phyloP scores from a whole-genome alignment of 23 tunicate genomes.

The Clavelina lepadiformis region DNA sequence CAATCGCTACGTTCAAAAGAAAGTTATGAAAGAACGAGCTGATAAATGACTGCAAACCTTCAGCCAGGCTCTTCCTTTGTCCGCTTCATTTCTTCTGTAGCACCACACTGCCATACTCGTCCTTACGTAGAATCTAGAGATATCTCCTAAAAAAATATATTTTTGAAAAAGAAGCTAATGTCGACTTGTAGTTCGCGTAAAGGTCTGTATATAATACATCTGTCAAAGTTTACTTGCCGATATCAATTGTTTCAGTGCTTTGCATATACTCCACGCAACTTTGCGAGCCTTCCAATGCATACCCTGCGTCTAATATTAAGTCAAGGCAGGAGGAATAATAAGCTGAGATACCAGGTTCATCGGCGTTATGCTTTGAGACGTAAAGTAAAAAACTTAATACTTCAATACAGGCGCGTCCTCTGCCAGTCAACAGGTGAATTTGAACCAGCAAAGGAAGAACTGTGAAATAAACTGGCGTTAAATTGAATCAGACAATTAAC shows the following conservation, averaged over 20 bases:
- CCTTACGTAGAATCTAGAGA: constrained; percentile 33
- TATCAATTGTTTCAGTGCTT: constrained; percentile 24
- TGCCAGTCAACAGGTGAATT: constrained; percentile 48
- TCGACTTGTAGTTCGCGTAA: background rate
- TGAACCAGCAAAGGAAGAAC: constrained; percentile 72
- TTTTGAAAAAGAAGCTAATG: background rate
- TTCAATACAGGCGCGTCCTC: constrained; percentile 46
- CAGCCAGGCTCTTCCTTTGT: constrained; percentile 41
- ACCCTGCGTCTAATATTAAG: constrained; percentile 57
- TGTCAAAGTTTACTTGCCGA: background rate
- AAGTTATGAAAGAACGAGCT: too few species aligned
- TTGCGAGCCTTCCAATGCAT: constrained; percentile 20
- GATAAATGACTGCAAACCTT: constrained; percentile 5
- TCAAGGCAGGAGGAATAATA: constrained; percentile 60
- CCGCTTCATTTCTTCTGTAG: constrained; percentile 23
- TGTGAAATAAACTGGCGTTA: constrained; percentile 6
- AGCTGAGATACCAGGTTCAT: constrained; percentile 20
- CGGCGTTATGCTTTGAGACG: constrained; percentile 22
- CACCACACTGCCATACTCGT: constrained; percentile 71
- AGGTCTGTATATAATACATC: background rate
- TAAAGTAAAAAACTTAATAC: constrained; percentile 16
- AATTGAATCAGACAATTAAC: background rate
- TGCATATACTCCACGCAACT: constrained; percentile 29
- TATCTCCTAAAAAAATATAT: constrained; percentile 31
- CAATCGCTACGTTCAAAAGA: too few species aligned